phyloP scores from a whole-genome alignment of 1,140 invertebrate species.

The Bombus sibiricus region DNA sequence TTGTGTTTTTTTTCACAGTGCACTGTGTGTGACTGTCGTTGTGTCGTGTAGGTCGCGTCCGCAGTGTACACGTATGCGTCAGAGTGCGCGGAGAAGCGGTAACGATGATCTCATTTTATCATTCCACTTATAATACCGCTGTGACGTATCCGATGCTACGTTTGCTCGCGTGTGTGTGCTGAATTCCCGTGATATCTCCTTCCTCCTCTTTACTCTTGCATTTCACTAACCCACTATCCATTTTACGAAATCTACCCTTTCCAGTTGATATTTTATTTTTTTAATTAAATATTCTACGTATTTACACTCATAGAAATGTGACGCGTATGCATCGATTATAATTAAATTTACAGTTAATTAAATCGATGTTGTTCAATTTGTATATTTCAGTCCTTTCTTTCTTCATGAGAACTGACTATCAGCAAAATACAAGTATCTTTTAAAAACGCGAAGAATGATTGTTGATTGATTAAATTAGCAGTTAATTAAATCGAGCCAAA shows the following conservation, averaged over 20 bases:
- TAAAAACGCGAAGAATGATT: too few species aligned
- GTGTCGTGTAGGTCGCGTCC: conserved; percentile 20
- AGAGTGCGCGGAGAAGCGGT: conserved; percentile 52
- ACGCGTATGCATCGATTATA: not conserved
- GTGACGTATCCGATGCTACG: conserved; percentile 45
- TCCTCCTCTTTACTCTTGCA: conserved; percentile 4
- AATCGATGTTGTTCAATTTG: too few species aligned
- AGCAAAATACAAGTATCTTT: too few species aligned
- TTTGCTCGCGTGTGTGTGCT: conserved; percentile 6
- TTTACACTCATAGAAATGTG: not conserved
- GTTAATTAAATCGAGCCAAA: not conserved
- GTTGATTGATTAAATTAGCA: not conserved
- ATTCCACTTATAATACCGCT: conserved; percentile 71
- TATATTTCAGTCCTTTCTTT: not conserved
- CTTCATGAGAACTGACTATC: not conserved
- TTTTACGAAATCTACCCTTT: not conserved
- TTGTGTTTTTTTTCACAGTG: conserved; percentile 9
- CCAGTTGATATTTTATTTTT: not conserved
- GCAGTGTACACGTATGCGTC: not conserved
- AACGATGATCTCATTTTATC: conserved; percentile 78
- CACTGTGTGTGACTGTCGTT: not conserved
- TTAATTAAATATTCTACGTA: too few species aligned
- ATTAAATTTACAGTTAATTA: not conserved
- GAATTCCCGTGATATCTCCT: conserved; percentile 44
- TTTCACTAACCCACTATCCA: not conserved